A percentile compares a stretch with the other conserved stretches of the same genome.
phyloP scores from a whole-genome alignment of 2,797 vertebrate genomes.

The Rhinophrynus dorsalis region DNA sequence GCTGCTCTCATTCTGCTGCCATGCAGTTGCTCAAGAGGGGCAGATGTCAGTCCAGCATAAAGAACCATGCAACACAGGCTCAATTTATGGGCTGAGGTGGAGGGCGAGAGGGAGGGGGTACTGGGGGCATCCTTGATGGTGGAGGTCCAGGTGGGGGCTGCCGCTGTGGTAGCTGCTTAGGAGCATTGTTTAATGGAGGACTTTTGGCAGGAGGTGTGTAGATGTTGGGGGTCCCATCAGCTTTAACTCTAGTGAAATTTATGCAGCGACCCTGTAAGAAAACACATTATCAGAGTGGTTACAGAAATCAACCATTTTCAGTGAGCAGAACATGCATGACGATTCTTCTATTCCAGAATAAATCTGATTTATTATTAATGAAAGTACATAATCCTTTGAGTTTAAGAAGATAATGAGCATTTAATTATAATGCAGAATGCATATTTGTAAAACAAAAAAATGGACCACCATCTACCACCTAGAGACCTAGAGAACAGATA shows the following conservation, averaged over 20 bases:
- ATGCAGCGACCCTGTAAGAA: conserved; percentile 40
- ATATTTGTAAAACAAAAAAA: no score
- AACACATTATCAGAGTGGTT: no score
- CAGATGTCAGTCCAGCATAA: conserved; percentile 15
- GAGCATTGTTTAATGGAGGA: background rate
- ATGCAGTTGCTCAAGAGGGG: conserved; percentile 10
- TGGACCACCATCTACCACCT: no score
- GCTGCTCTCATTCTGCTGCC: background rate
- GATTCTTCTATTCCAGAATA: no score
- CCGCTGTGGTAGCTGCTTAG: conserved; percentile 17
- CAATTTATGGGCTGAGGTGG: conserved; percentile 33
- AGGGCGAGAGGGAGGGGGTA: conserved; percentile 39
- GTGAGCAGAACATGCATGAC: no score
- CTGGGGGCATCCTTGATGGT: conserved; percentile 34
- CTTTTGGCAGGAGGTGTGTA: conserved; percentile 21
- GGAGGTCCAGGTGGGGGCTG: conserved; percentile 43
- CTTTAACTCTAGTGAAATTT: conserved; percentile 41
- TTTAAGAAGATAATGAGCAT: no score
- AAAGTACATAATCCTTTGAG: no score
- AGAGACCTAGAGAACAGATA: no score
- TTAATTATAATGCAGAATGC: no score
- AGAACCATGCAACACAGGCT: background rate
- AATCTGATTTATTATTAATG: no score
- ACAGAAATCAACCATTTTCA: no score
- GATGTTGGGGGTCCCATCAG: conserved; percentile 28